Evolutionary conservation across 2,113 vertebrate species (phyloP).

Genomic region (Cavia aperea): DNA sequence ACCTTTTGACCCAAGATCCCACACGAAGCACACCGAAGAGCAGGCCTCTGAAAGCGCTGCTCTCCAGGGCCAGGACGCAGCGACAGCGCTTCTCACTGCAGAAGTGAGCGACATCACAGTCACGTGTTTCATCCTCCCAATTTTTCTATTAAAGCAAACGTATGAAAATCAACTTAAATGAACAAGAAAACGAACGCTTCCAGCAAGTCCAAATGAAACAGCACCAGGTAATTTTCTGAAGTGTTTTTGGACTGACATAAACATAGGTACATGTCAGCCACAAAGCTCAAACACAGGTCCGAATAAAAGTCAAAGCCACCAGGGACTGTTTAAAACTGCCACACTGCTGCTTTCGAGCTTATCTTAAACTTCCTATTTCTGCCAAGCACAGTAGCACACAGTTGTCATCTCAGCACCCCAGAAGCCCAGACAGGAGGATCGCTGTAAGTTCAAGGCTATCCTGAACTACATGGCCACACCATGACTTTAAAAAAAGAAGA

Average conservation of each 20-base stretch:
- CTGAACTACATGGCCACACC: too few species aligned
- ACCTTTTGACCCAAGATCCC: neutral
- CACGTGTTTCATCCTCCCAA: neutral
- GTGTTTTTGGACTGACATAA: neutral
- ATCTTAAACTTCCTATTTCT: neutral
- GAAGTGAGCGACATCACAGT: neutral
- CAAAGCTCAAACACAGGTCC: neutral
- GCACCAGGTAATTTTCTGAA: neutral
- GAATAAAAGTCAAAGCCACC: neutral
- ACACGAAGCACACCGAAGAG: neutral
- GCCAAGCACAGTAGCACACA: too few species aligned
- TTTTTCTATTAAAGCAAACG: slow-evolving; percentile 34
- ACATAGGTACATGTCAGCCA: neutral
- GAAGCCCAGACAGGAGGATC: too few species aligned
- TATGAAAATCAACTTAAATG: neutral
- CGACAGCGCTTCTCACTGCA: neutral
- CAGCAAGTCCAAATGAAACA: neutral
- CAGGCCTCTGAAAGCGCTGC: neutral
- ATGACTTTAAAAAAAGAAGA: too few species aligned
- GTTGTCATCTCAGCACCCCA: too few species aligned
- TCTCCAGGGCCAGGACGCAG: neutral
- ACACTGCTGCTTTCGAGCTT: neutral
- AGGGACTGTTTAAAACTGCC: neutral
- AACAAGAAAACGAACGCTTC: slow-evolving; percentile 23
- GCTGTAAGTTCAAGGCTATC: too few species aligned